Percentiles rank a stretch among this genome's conserved stretches.
These are phyloP conservation scores for Graphium colonna DNA, from an alignment of 2,888 invertebrate genomes.

Conservation along the genomic window DNA sequence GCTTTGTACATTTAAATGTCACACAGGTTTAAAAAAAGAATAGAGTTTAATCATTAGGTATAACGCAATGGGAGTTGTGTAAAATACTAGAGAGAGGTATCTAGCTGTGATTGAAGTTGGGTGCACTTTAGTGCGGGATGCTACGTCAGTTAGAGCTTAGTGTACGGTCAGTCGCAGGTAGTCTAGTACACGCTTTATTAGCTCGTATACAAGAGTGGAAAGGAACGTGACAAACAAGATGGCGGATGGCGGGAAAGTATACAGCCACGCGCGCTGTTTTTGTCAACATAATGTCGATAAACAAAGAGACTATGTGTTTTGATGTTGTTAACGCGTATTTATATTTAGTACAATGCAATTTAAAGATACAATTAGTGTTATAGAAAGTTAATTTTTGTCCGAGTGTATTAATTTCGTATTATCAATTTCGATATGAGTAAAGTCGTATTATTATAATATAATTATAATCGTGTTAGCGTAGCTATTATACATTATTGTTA, in stretches of 20 bases:
- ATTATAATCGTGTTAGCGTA: slow-evolving; percentile 66
- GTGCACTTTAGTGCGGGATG: slow-evolving; percentile 70
- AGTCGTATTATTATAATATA: slow-evolving; percentile 44
- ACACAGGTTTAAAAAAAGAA: slow-evolving; percentile 62
- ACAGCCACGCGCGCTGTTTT: not conserved
- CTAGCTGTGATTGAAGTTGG: slow-evolving; percentile 76
- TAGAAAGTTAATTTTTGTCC: slow-evolving; percentile 51
- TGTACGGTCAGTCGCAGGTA: slow-evolving; percentile 32
- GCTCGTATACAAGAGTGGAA: slow-evolving; percentile 20
- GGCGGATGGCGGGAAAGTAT: no score
- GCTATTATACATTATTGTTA: slow-evolving; percentile 63
- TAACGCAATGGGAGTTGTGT: slow-evolving; percentile 53
- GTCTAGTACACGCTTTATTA: slow-evolving; percentile 45
- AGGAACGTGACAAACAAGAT: no score
- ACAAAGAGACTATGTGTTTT: slow-evolving; percentile 46
- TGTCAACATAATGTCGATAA: slow-evolving; percentile 3
- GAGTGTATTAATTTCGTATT: slow-evolving; percentile 42
- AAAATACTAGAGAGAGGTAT: slow-evolving; percentile 67
- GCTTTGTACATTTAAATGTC: slow-evolving; percentile 75
- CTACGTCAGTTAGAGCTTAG: slow-evolving; percentile 48
- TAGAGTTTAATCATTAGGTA: slow-evolving; percentile 64
- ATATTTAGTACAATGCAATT: slow-evolving; percentile 70
- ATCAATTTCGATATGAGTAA: slow-evolving; percentile 52
- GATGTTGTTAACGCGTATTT: slow-evolving; percentile 58
- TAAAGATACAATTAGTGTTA: slow-evolving; percentile 48